Conservation (phyloP, 2,797 vertebrate species). For the Strix occidentalis region DNA sequence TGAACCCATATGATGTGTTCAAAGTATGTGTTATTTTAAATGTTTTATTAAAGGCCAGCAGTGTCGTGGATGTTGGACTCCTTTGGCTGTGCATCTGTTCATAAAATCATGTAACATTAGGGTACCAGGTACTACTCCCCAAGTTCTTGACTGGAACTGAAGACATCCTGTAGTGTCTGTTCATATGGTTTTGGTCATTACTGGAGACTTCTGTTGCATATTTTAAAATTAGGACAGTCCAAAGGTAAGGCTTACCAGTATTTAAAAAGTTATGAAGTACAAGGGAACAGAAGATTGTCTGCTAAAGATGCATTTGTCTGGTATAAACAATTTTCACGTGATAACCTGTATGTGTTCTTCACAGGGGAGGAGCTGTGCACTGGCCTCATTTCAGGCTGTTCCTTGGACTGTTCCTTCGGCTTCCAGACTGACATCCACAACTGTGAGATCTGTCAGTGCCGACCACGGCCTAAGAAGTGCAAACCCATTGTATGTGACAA, state of each 20-base stretch:
- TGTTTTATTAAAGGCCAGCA: neutral
- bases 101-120: neutral
- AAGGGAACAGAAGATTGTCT: neutral
- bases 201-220: neutral
- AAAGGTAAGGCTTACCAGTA: neutral
- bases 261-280: neutral
- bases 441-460: slow-evolving; percentile 87
- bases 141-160: neutral
- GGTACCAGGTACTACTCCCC: neutral
- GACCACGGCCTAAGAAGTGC: slow-evolving; percentile 86
- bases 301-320: neutral
- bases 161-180: neutral
- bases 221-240: neutral
- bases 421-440: slow-evolving; percentile 82
- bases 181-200: neutral
- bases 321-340: neutral
- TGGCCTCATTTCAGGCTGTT: slow-evolving; percentile 78
- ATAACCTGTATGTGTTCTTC: neutral
- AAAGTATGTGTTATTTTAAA: neutral
- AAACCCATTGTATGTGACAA: slow-evolving; percentile 84
- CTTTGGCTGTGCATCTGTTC: neutral
- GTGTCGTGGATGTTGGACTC: neutral
- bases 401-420: slow-evolving; percentile 84
- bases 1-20: neutral
- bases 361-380: slow-evolving; percentile 85